Evolutionary conservation across 1,140 invertebrate species (phyloP), one percentile per base, ranked within the genome.

Genomic region (Antheraea pernyi): DNA sequence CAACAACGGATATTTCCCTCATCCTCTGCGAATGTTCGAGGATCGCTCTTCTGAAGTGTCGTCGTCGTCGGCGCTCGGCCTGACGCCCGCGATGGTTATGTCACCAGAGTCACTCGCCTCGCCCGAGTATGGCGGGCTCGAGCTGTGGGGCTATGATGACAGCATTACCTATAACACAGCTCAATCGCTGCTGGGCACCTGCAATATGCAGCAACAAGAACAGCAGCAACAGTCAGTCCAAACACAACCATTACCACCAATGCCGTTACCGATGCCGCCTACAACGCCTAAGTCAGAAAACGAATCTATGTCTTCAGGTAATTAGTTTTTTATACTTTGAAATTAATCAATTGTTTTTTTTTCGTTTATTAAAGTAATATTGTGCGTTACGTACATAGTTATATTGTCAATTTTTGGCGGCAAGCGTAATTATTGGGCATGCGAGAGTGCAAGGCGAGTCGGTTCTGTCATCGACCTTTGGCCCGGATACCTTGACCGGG

Each of bases 11-110:
- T 94, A 94, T 75, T 94, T 95, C 81, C 92, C 92, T 80, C 89
- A 95, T 86, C 92, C 92, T 80, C 89, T 95, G 86, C 92, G 94
- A 79, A 94, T 95, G 92, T 93, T 94, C 65, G 95, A 96, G 85
- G 96, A 96, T 83, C 94, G 95, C 84, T 96, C 95, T 62, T 94
- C 95, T 58, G 96, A 96, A 89, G 96, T 96, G 78, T 95, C 95
- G 19, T 96, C 95, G 61, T 96, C 96, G 18, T 96, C 95, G 59
- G 93, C 93, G 70, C 82, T 94, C 18, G 93, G 93, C 19, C 81
- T 93, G 71, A 79, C 91, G 82, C 79, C 94, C 89, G 95, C 93
- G 88, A 94, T 93, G 92, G 94, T 94, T 72, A 95, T 95, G 94
- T 95, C 95, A 58, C 94, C 95, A 18, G 95, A 95, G 65, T 95